These are phyloP conservation scores for Odocoileus virginianus DNA, from an alignment of 2,113 vertebrate genomes.

Conservation along the genomic window DNA sequence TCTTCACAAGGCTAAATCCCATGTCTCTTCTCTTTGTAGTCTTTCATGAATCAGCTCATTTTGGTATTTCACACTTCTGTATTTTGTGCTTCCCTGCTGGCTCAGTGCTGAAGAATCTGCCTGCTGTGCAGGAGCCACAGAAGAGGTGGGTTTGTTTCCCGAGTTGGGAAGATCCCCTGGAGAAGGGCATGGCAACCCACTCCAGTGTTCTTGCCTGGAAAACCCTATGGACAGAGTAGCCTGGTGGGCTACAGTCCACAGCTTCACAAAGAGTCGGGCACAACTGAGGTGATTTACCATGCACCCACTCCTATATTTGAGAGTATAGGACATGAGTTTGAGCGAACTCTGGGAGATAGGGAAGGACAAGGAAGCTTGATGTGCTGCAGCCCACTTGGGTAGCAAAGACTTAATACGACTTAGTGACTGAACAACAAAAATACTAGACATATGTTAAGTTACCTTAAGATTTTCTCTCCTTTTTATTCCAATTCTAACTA, in stretches of 20 bases:
- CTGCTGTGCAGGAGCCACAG: not conserved
- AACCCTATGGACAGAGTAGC: not conserved
- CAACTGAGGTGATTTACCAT: not conserved
- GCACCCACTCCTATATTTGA: not conserved
- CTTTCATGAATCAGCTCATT: not conserved
- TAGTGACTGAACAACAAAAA: not conserved
- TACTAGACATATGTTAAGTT: not conserved
- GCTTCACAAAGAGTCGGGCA: not conserved
- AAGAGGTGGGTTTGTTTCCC: not conserved
- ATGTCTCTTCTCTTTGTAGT: not conserved
- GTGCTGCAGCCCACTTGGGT: not conserved
- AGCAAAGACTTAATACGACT: not conserved
- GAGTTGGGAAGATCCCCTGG: not conserved
- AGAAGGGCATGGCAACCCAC: not conserved
- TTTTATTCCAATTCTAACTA: not conserved
- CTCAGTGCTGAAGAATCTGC: not conserved
- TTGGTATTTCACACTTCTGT: not conserved
- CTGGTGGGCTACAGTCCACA: not conserved
- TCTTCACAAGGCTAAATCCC: not conserved
- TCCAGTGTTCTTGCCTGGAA: not conserved
- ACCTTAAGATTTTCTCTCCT: not conserved
- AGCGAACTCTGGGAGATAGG: not conserved
- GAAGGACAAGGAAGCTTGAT: not conserved
- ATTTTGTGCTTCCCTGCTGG: not conserved
- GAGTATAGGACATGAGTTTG: not conserved